Conservation (phyloP, 2,113 vertebrate genomes). For the Arenaria interpres region DNA sequence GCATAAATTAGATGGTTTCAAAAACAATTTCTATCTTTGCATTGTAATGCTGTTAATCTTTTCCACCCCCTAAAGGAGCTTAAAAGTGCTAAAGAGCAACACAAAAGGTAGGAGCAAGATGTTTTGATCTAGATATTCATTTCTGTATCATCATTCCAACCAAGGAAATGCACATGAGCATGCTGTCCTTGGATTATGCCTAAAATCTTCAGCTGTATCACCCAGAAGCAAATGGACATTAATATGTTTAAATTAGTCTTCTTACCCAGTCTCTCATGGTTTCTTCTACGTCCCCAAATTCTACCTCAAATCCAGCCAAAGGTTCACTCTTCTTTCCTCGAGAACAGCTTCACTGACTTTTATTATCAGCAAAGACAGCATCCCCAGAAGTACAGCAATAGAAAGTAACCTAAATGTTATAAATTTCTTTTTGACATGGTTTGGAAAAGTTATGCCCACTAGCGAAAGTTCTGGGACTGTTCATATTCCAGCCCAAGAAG, state of each 20-base stretch:
- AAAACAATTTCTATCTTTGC: background rate
- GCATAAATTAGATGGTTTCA: background rate
- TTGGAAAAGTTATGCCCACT: background rate
- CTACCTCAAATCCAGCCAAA: background rate
- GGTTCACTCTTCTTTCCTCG: background rate
- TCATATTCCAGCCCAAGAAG: background rate
- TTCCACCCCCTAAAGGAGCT: background rate
- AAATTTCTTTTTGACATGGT: background rate
- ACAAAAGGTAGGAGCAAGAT: background rate
- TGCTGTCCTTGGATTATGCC: no score
- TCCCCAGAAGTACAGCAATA: background rate
- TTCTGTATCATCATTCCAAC: background rate
- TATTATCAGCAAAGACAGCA: background rate
- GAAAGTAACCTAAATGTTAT: background rate
- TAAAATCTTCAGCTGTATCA: background rate
- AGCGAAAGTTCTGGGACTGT: background rate
- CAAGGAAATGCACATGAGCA: background rate
- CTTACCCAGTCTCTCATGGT: background rate
- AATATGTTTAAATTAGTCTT: background rate
- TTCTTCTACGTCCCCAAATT: background rate
- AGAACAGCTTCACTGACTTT: background rate
- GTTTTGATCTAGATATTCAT: background rate
- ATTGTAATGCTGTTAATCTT: background rate
- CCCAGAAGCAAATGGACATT: background rate
- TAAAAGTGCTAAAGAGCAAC: background rate